These are phyloP conservation scores for Heterodera filipjevi DNA, from an alignment of 2,888 invertebrate genomes.

Conservation along the genomic window DNA sequence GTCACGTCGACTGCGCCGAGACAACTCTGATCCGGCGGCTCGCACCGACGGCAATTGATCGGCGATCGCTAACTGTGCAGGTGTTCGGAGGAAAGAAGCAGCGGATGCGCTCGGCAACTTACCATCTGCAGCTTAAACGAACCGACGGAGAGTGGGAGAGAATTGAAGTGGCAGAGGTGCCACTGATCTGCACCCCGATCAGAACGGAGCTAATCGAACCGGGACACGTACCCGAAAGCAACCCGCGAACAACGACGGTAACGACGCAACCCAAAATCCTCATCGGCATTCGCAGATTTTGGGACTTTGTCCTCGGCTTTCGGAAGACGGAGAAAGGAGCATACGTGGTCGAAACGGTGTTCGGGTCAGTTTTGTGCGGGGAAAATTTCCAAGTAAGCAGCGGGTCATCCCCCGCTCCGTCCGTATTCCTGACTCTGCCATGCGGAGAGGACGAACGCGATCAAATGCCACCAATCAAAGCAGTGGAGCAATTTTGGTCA, in stretches of 20 bases:
- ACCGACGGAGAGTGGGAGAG: constrained; percentile 12
- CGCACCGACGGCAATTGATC: too few species aligned
- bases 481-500: constrained; percentile 15
- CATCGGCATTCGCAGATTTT: constrained; percentile 14
- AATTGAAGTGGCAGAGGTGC: background rate
- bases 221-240: background rate
- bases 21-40: background rate
- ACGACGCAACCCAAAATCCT: background rate
- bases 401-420: background rate
- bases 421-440: background rate
- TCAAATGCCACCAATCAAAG: constrained; percentile 2
- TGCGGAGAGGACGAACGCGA: background rate
- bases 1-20: background rate
- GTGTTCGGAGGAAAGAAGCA: background rate
- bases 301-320: background rate
- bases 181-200: background rate
- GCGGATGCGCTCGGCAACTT: background rate
- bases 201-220: background rate
- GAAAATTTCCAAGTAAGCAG: background rate
- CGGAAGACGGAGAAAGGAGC: background rate
- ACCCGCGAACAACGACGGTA: background rate
- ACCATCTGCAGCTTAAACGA: background rate
- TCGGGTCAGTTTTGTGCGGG: background rate
- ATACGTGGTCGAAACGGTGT: constrained; percentile 9
- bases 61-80: background rate